phyloP scores from a whole-genome alignment of 2,888 invertebrate genomes.

The Acrocyrtus sp. region DNA sequence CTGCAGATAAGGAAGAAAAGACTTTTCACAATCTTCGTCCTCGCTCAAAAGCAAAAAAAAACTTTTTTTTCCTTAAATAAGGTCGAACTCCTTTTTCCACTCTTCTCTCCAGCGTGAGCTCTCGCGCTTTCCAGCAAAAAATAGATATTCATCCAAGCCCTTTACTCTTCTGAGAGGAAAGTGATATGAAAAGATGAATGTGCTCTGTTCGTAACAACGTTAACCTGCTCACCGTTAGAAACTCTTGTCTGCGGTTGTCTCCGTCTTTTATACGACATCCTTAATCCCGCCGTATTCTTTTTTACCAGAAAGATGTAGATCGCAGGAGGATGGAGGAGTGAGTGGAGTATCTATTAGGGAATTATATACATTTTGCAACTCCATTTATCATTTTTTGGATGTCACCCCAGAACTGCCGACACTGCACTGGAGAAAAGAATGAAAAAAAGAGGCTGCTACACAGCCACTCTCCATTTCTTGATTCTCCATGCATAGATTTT shows the following conservation, averaged over 20 bases:
- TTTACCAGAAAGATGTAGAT: background rate
- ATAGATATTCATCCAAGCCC: no score
- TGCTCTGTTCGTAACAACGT: background rate
- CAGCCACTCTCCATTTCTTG: no score
- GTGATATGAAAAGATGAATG: background rate
- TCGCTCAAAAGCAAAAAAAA: no score
- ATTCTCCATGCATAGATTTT: background rate
- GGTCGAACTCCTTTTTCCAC: background rate
- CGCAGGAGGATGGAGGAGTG: no score
- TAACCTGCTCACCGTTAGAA: background rate
- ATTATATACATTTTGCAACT: conserved; percentile 14
- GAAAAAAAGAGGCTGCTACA: no score
- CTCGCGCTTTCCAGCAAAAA: no score
- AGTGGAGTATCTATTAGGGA: background rate
- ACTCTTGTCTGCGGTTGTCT: no score
- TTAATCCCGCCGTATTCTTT: background rate
- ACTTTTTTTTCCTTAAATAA: background rate
- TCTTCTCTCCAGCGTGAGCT: background rate
- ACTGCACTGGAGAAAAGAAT: background rate
- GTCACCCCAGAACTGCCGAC: conserved; percentile 18
- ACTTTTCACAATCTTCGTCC: no score
- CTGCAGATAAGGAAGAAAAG: background rate
- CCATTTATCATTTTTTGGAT: conserved; percentile 49
- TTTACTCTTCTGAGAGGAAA: no score
- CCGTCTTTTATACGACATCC: background rate